Evolutionary conservation across 2,113 vertebrate genomes (phyloP), one percentile per base, ranked within the genome.

Genomic region (Tichodroma muraria): DNA sequence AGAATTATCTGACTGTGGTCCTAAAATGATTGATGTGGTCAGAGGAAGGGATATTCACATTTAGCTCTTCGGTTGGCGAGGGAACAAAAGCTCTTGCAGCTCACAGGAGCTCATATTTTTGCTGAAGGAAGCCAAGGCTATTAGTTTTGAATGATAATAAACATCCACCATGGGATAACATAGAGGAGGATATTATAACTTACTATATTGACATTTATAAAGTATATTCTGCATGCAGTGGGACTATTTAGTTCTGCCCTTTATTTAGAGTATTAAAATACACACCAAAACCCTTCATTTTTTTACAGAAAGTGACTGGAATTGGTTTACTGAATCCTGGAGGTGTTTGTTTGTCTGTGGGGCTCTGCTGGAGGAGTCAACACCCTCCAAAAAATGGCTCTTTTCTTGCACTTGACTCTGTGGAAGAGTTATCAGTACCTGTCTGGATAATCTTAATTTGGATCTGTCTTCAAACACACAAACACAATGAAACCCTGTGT

Each of bases 81-180:
- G 54, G 84, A 89, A 83, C 75, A 89, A 63, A 92, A 77, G 42
- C 37, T 72, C 45, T 82, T 82, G 75, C 63, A 77, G 66, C 61
- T 91, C 85, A 76, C 27, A 50, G n/a, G 64, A 65, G 19, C 38
- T 88, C 35, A 38, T 19, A 15, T 56, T 90, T 75, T 77, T 52
- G 22, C 57, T 77, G 45, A 72, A 89, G 63, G 59, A 27, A 70
- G 59, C 59, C 75, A 85, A 63, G 17, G 19, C 73, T 61, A 33
- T 79, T 82, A 47, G 42, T 82, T 93, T 80, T 80, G 66, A 80
- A 93, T 52, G 16, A 91, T 80, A 88, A 94, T 79, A 92, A 95
- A 85, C 87, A 94, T 53, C 65, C 57, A 70, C 6, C 57, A 8
- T 25, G 61, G 28, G 33, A 13, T 42, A 83, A 61, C 68, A 27